Base-by-base conservation (phyloP, 2,113 vertebrate genomes). In the Indicator maculatus region DNA sequence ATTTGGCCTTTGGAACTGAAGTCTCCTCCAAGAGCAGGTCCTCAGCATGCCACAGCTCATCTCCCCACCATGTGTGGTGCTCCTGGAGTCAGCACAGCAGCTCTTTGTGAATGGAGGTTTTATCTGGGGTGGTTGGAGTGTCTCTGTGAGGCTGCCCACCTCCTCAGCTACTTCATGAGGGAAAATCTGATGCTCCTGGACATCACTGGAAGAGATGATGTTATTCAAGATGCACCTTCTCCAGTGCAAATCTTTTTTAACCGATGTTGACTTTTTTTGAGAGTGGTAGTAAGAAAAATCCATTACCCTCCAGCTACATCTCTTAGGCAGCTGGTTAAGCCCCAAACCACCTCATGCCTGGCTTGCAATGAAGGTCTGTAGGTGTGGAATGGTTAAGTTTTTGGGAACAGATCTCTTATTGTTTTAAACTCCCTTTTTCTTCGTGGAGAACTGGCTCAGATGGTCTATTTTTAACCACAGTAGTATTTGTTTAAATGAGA, bases 401-500 rank as follows among this genome's bases (percentile, higher is more conserved):
- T 44, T 58, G 24, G n/a, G 78, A 95, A 95, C 61, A 90, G n/a
- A 33, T 75, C 36, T 39, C 73, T 88, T 55, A 24, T 90, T 90
- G 88, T 91, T 93, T 60, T 39, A 52, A 87, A 53, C 61, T 66
- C 20, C 33, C 16, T 79, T 74, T 84, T 71, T 66, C 67, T 84
- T 47, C 53, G 16, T 1, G 4, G n/a, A 45, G n/a, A 20, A 26
- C 63, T 89, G 67, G 20, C 47, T 79, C 76, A 93, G 52, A 30
- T 0, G 1, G 38, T 88, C 73, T 94, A 74, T 93, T 90, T 94
- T 95, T 95, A 92, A 63, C 61, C 15, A 30, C 75, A 31, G 47
- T 33, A 88, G 47, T 86, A 58, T 90, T 91, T 91, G 16, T 90
- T 93, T 92, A 90, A 92, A 39, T 83, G 58, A 69, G 53, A 66